phyloP scores from a whole-genome alignment of 92 coral and sea anemone species.

The Phymanthus crucifer region DNA sequence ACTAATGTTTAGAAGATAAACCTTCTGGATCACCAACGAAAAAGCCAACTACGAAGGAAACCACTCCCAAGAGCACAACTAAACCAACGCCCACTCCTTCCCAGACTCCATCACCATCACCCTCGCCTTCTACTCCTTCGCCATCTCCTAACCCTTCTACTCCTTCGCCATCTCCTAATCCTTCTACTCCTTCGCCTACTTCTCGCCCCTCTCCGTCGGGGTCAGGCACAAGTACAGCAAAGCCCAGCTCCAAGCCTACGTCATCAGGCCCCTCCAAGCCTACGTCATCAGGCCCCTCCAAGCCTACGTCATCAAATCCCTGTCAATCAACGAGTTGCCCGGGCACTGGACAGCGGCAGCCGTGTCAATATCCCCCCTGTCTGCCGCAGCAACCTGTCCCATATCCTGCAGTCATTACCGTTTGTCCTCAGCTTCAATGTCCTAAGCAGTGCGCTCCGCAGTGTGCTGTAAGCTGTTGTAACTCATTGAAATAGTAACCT shows the following conservation, averaged over 20 bases:
- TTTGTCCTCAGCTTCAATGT: slow-evolving; percentile 10
- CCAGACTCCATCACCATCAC: slow-evolving; percentile 5
- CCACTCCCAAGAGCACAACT: neutral
- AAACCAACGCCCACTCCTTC: slow-evolving; percentile 7
- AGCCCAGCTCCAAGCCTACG: neutral
- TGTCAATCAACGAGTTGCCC: neutral
- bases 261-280: too few relatives aligned
- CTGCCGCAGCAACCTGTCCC: neutral
- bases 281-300: too few relatives aligned
- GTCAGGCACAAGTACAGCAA: slow-evolving; percentile 6
- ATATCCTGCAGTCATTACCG: neutral
- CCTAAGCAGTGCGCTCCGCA: slow-evolving; percentile 52
- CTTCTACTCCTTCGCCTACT: neutral
- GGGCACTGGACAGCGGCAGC: neutral
- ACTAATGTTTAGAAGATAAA: neutral
- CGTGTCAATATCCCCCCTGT: neutral
- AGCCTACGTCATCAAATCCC: slow-evolving; percentile 10
- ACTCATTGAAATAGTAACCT: neutral
- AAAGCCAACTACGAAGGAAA: neutral
- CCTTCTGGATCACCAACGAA: slow-evolving; percentile 1
- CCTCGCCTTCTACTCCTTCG: slow-evolving; percentile 13
- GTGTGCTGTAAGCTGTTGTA: slow-evolving; percentile 47
- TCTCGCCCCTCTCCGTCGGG: neutral
- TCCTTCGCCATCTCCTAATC: neutral
- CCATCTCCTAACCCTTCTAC: slow-evolving; percentile 12